These are phyloP conservation scores for Autographa pulchrina DNA, from an alignment of 2,888 invertebrate genomes.

Conservation along the genomic window DNA sequence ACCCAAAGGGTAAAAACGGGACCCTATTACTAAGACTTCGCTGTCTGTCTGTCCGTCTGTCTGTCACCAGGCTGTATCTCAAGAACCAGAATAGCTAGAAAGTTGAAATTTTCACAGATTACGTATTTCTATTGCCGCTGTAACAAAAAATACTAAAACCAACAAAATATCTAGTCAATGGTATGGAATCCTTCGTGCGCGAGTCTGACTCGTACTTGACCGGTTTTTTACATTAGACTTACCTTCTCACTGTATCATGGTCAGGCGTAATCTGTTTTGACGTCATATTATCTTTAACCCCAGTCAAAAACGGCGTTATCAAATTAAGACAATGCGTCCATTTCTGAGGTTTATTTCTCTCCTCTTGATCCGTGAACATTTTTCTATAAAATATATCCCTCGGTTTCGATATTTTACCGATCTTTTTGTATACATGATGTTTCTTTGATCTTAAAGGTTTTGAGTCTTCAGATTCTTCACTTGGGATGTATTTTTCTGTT, in stretches of 20 bases:
- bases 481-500: neutral
- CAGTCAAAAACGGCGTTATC: slow-evolving; percentile 67
- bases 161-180: too few relatives aligned
- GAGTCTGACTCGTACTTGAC: too few relatives aligned
- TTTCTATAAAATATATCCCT: slow-evolving; percentile 61
- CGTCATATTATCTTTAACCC: slow-evolving; percentile 55
- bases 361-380: slow-evolving; percentile 20
- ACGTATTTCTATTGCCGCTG: too few relatives aligned
- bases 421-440: neutral
- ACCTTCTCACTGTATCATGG: slow-evolving; percentile 62
- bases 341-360: slow-evolving; percentile 36
- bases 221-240: too few relatives aligned
- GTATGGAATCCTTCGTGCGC: too few relatives aligned
- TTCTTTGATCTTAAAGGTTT: neutral
- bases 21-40: too few relatives aligned
- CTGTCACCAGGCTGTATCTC: too few relatives aligned
- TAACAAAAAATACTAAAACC: too few relatives aligned
- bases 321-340: slow-evolving; percentile 59
- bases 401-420: neutral
- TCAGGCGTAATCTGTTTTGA: slow-evolving; percentile 23
- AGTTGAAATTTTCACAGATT: too few relatives aligned
- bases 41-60: too few relatives aligned
- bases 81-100: too few relatives aligned
- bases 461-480: neutral
- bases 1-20: too few relatives aligned